phyloP scores from a whole-genome alignment of 2,888 invertebrate species.

The Aradus depressus region DNA sequence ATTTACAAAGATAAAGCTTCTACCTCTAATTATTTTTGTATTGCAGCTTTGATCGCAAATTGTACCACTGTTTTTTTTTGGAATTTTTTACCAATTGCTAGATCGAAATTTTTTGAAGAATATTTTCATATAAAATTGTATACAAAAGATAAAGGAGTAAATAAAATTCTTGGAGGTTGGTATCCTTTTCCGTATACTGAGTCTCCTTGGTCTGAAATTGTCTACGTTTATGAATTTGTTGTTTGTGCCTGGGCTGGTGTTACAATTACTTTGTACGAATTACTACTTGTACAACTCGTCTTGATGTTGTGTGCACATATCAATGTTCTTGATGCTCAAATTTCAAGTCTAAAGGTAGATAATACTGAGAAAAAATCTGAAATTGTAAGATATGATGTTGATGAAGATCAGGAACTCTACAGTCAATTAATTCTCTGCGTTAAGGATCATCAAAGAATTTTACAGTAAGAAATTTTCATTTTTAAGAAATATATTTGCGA shows the following conservation, averaged over 20 bases:
- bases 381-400: not conserved
- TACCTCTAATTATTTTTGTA: not conserved
- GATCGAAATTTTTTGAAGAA: conserved; percentile 9
- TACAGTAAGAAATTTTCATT: conserved; percentile 3
- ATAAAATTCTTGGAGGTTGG: conserved; percentile 10
- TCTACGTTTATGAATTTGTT: conserved; percentile 12
- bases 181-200: conserved; percentile 1
- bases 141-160: not conserved
- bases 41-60: not conserved
- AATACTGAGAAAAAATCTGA: too few relatives aligned
- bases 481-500: not conserved
- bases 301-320: conserved; percentile 7
- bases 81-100: conserved; percentile 5
- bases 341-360: not conserved
- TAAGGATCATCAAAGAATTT: conserved; percentile 14
- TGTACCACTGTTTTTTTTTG: not conserved
- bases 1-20: not conserved
- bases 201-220: conserved; percentile 1
- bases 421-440: conserved; percentile 1
- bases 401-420: not conserved
- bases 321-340: not conserved
- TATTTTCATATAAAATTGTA: conserved; percentile 3
- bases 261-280: conserved; percentile 5
- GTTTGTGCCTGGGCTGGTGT: not conserved
- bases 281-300: not conserved